phyloP scores from a whole-genome alignment of 2,888 invertebrate genomes.

The Tenthredo distinguenda region DNA sequence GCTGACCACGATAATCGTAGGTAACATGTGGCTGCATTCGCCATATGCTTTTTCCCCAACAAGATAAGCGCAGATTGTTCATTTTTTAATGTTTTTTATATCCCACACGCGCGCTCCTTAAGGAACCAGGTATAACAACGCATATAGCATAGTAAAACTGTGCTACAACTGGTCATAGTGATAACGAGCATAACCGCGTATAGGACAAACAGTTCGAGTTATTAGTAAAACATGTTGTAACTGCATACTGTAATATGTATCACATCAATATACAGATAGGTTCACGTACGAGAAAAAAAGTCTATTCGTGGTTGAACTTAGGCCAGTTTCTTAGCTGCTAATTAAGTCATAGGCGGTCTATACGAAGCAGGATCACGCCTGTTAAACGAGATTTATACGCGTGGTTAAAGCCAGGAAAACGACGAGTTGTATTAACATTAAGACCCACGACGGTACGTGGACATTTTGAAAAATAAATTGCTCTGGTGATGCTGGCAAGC shows the following conservation, averaged over 20 bases:
- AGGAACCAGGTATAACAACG: background rate
- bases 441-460: background rate
- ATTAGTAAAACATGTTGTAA: background rate
- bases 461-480: constrained; percentile 15
- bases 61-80: background rate
- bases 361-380: constrained; percentile 25
- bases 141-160: background rate
- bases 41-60: constrained; percentile 36
- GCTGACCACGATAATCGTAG: background rate
- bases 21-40: background rate
- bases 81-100: constrained; percentile 4
- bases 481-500: background rate
- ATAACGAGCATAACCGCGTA: background rate
- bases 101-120: background rate
- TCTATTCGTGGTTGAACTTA: background rate
- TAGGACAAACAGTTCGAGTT: background rate
- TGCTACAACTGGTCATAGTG: background rate
- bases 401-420: constrained; percentile 17
- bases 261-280: background rate
- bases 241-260: background rate
- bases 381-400: constrained; percentile 15
- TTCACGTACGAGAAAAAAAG: background rate
- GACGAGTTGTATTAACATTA: constrained; percentile 22
- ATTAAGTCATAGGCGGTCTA: constrained; percentile 16
- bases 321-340: constrained; percentile 13